Base-by-base conservation (phyloP, 2,113 vertebrate species). In the Rhabdornis inornatus region DNA sequence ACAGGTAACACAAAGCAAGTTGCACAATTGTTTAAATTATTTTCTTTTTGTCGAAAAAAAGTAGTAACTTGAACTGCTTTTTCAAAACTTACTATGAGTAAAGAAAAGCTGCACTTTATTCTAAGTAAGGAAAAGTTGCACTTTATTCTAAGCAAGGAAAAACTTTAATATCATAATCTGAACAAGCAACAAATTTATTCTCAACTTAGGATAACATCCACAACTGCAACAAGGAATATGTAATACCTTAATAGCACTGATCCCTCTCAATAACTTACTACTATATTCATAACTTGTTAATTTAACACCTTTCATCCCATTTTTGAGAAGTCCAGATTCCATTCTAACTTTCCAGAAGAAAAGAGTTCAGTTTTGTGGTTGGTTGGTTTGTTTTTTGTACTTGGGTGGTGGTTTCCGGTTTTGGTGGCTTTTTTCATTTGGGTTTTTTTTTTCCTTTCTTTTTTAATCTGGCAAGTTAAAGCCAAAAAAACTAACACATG, bases 381-480 rank as follows among this genome's bases (percentile, higher is more conserved):
- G 7, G 7, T 12, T 56, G 7, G 12, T 35, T 33, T 63, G 7
- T 33, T 52, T 47, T 25, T 59, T 50, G 18, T 33, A 39, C 31
- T 15, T 86, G 17, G 28, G 13, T 56, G 28, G 9, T n/a, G 10
- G 15, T 45, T 66, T 74, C 59, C 17, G 3, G 3, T 45, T 65
- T 61, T 39, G n/a, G 33, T 50, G 27, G 5, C n/a, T 42, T 50
- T 39, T 44, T 55, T 40, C 1, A 7, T 28, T 65, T 69, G 15
- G 5, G 1, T 15, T 33, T 21, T 14, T 28, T 14, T 8, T 4
- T 7, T 3, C 3, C 2, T 1, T 6, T 21, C 22, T 33, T 25
- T 13, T 5, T 45, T 42, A 6, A 42, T 42, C 42, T 66, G 23
- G 5, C 18, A 92, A 78, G 56, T 91, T 77, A 49, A 71, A 84